Evolutionary conservation across 2,113 vertebrate species (phyloP), one percentile per base, ranked within the genome.

Genomic region (Melanotaenia duboulayi): DNA sequence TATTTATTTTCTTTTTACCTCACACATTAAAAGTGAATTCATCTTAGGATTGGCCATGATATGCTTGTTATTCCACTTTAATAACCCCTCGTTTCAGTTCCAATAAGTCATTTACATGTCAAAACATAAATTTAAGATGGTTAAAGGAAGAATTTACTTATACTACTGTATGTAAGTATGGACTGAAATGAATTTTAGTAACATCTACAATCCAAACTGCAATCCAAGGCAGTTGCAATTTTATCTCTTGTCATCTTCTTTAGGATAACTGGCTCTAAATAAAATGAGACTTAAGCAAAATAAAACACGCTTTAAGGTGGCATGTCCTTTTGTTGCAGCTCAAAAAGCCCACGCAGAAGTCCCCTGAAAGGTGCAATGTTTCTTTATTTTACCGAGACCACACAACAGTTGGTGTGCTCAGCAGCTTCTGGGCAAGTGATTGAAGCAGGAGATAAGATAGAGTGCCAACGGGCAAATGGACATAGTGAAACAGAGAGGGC

Each of bases 401-500:
- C 67, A 86, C 77, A 85, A 85, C 90, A 87, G 86, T 90, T 89
- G 85, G 88, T 87, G 87, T 80, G 84, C 84, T 86, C 63, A 50
- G 60, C 70, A 16, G 84, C 80, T 84, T 68, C 73, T 16, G 70
- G 88, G 89, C 85, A 91, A 91, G 60, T 59, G 91, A 92, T 90
- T 64, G 82, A 86, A 81, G 81, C 85, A 42, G 78, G 16, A 88
- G 89, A 92, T 90, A 90, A 86, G 85, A 85, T 55, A 66, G 69
- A 81, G 85, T 67, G 84, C 85, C 84, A 83, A 76, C 60, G 84
- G 88, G 89, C 89, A 91, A 89, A 90, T 78, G 88, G 90, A 89
- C 83, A 63, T 25, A 42, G 84, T 77, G 85, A 86, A 90, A 91
- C 77, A 71, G 76, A 91, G 91, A 86, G 32, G 78, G 82, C 55